Base-by-base conservation (phyloP, 2,888 invertebrate species). In the Papilio protenor region DNA sequence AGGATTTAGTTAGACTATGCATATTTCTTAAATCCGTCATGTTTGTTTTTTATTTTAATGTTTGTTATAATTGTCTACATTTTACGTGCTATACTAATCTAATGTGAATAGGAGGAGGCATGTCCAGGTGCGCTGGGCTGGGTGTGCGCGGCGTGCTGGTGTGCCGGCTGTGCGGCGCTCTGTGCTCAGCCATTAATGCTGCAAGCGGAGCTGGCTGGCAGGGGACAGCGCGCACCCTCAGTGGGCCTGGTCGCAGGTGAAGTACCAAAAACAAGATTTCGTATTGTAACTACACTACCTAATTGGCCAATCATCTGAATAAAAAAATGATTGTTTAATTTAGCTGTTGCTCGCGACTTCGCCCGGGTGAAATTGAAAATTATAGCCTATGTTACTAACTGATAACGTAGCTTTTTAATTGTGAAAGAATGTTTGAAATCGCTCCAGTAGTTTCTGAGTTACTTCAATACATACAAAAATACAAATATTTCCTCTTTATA, bases 121-220 rank as follows among this genome's bases (percentile, higher is more conserved):
- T 93, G 93, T 33, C 89, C 90, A 0, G 94, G 96, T 2, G 96
- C 97, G 18, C 92, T 97, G 77, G 96, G 96, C 59, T 96, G 97
- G 85, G 96, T 96, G 73, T 97, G 97, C 96, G 95, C 96, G 8
- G 96, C 96, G 87, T 96, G 91, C 90, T 97, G 85, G 95, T 97
- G 86, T 92, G 91, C 96, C 18, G 96, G 96, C 0, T 95, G 96
- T 88, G 97, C 97, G 11, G 96, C 97, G 33, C 96, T 97, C 81
- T 95, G 97, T 79, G 97, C 97, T 61, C 96, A 96, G 86, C 95
- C 97, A 57, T 91, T 97, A 75, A 94, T 97, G 80, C 95, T 97
- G 81, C 97, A 97, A 83, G 96, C 97, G 0, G 97, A 97, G 87
- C 90, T 97, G 71, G 96, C 96, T 2, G 93, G 93, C 8, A 95